These are phyloP conservation scores for Apodemia zela DNA, from an alignment of 2,888 invertebrate species.

Conservation along the genomic window DNA sequence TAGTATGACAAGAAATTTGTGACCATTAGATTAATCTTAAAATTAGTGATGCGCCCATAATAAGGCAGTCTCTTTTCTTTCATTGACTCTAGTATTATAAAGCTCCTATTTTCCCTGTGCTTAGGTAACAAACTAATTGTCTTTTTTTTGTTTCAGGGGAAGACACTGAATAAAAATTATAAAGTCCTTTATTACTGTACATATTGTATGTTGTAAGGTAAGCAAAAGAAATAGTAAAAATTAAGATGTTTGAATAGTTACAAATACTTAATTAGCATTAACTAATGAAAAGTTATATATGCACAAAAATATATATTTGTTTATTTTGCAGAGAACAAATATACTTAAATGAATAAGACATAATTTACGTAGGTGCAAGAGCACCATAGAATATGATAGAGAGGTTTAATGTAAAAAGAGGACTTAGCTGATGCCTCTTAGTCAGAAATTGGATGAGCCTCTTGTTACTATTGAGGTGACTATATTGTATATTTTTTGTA, in stretches of 20 bases:
- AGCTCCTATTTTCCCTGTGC: too few relatives aligned
- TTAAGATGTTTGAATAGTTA: neutral
- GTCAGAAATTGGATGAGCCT: slow-evolving; percentile 78
- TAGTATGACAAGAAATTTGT: too few relatives aligned
- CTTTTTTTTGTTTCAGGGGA: slow-evolving; percentile 6
- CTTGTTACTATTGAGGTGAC: slow-evolving; percentile 80
- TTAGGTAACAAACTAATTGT: too few relatives aligned
- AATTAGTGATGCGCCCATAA: too few relatives aligned
- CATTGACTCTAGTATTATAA: too few relatives aligned
- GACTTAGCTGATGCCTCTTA: slow-evolving; percentile 80
- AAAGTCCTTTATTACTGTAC: neutral
- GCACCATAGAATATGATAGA: slow-evolving; percentile 74
- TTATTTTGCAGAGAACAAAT: slow-evolving; percentile 37
- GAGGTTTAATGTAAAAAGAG: slow-evolving; percentile 71
- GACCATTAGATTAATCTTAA: too few relatives aligned
- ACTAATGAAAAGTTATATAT: neutral
- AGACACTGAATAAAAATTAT: neutral
- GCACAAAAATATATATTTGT: neutral
- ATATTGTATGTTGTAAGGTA: slow-evolving; percentile 12
- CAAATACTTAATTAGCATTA: neutral
- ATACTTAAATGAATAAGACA: slow-evolving; percentile 58
- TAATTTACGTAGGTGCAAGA: slow-evolving; percentile 62
- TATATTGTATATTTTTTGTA: slow-evolving; percentile 24
- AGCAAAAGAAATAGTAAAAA: neutral
- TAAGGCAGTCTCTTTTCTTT: too few relatives aligned